Percentiles rank a stretch among this genome's conserved stretches.
phyloP scores from a whole-genome alignment of 2,797 vertebrate genomes.

The Pangasius djambal region DNA sequence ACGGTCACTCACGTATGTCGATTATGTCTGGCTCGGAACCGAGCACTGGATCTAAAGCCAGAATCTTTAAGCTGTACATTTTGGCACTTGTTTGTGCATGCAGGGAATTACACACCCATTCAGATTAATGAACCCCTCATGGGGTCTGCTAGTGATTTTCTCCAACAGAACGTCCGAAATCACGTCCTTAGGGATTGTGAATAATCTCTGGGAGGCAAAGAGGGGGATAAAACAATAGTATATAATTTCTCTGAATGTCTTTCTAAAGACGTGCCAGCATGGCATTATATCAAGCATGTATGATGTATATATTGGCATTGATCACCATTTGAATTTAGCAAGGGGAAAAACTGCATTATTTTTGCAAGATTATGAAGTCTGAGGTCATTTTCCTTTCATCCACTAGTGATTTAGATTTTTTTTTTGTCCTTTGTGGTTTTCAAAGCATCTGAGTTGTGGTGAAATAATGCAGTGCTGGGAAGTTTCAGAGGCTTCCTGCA shows the following conservation, averaged over 20 bases:
- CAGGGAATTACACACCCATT: slow-evolving; percentile 63
- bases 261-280: slow-evolving; percentile 72
- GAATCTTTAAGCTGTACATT: slow-evolving; percentile 61
- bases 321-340: slow-evolving; percentile 62
- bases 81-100: slow-evolving; percentile 70
- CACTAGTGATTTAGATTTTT: slow-evolving; percentile 64
- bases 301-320: slow-evolving; percentile 77
- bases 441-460: slow-evolving; percentile 65
- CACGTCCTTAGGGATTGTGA: slow-evolving; percentile 71
- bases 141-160: slow-evolving; percentile 80
- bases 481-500: slow-evolving; percentile 59
- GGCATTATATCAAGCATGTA: slow-evolving; percentile 71
- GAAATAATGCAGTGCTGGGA: slow-evolving; percentile 69
- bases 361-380: slow-evolving; percentile 70
- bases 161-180: slow-evolving; percentile 73
- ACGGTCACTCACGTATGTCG: slow-evolving; percentile 44
- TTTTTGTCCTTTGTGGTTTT: slow-evolving; percentile 61
- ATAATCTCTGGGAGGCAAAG: slow-evolving; percentile 69
- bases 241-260: slow-evolving; percentile 72
- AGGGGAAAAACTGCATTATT: slow-evolving; percentile 71
- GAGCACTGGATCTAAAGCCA: slow-evolving; percentile 56
- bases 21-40: slow-evolving; percentile 66
- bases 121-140: slow-evolving; percentile 72
- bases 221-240: slow-evolving; percentile 68
- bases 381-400: slow-evolving; percentile 73